Evolutionary conservation across 2,113 vertebrate species (phyloP).

Genomic region (Martes martes): DNA sequence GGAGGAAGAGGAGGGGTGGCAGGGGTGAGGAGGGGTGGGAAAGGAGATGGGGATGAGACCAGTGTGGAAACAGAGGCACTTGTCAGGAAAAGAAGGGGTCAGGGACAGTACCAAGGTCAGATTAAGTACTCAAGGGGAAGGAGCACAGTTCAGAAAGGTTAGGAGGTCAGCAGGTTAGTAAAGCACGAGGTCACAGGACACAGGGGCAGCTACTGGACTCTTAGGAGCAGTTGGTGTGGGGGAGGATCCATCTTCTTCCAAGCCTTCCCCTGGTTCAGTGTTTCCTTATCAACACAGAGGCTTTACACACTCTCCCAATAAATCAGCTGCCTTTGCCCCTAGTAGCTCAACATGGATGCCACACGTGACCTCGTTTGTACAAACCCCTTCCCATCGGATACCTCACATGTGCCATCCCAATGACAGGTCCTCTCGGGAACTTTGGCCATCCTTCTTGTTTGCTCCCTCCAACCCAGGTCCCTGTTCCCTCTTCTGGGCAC

Average conservation of each 20-base stretch:
- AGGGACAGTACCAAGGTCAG: neutral
- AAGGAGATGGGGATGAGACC: conserved; percentile 30
- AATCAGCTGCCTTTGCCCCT: neutral
- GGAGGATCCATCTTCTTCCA: neutral
- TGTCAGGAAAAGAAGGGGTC: neutral
- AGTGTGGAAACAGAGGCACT: conserved; percentile 67
- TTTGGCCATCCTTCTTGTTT: neutral
- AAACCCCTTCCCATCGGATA: neutral
- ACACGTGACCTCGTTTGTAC: neutral
- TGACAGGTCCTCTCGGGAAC: neutral
- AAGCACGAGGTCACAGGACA: neutral
- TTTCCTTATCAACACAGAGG: neutral
- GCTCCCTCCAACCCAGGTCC: too few species aligned
- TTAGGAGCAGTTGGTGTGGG: neutral
- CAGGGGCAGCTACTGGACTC: neutral
- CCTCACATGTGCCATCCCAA: fast-evolving
- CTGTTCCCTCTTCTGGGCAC: neutral
- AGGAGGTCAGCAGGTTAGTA: neutral
- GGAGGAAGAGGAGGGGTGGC: neutral
- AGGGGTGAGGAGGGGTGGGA: conserved; percentile 21
- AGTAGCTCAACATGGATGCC: too few species aligned
- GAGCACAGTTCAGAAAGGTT: neutral
- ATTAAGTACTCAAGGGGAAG: neutral
- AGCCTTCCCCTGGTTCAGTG: neutral
- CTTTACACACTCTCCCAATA: neutral